Conservation (phyloP, 2,113 vertebrate species). For the Protobothrops mucrosquamatus region DNA sequence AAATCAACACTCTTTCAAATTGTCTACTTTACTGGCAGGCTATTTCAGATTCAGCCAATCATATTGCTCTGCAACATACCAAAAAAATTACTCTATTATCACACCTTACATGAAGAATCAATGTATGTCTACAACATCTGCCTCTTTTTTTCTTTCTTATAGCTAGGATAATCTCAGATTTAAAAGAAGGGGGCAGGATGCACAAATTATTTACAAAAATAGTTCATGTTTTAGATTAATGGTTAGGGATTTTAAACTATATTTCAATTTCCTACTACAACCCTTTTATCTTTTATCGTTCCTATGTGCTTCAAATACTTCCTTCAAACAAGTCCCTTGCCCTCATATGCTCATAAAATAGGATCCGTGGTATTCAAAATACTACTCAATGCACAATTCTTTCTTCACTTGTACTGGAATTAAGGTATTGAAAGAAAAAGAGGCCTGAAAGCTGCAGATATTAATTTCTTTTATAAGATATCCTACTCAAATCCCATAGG, state of each 20-base stretch:
- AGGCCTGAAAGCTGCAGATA: not conserved
- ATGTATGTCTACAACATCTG: constrained; percentile 6
- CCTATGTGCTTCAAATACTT: not conserved
- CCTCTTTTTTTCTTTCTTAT: not conserved
- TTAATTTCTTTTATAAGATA: not conserved
- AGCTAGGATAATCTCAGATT: not conserved
- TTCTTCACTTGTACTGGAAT: not conserved
- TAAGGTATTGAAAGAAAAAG: not conserved
- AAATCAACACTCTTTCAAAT: not conserved
- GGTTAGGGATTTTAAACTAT: not conserved
- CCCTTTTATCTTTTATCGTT: not conserved
- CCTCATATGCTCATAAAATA: not conserved
- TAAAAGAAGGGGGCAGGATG: not conserved
- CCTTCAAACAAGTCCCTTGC: not conserved
- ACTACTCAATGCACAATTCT: too few relatives aligned
- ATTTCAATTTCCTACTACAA: not conserved
- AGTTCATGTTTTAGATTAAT: constrained; percentile 25
- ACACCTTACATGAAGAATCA: not conserved
- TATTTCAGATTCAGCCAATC: not conserved
- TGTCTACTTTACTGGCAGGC: not conserved
- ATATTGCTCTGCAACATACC: not conserved
- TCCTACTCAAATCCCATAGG: not conserved
- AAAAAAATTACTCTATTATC: constrained; percentile 13
- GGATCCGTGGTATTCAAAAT: not conserved
- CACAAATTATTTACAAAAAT: constrained; percentile 25